Percentiles rank a stretch among this genome's conserved stretches.
These are phyloP conservation scores for Hydroisotoma schaefferi DNA, from an alignment of 2,888 invertebrate genomes.

Conservation along the genomic window DNA sequence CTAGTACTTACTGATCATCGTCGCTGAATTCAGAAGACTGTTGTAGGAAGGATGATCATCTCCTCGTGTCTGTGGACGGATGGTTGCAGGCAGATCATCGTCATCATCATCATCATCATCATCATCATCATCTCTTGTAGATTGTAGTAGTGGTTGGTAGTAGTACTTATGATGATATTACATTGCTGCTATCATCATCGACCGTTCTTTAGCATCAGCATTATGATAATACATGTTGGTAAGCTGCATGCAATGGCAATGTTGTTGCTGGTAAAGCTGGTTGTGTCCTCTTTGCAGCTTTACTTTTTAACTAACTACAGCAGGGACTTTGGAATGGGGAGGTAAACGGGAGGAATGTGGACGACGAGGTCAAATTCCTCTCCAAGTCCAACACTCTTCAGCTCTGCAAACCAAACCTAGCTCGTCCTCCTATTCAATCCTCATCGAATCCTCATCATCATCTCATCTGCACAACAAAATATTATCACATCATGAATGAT, in stretches of 20 bases:
- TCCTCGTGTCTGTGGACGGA: slow-evolving; percentile 9
- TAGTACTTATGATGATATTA: slow-evolving; percentile 3
- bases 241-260: no score
- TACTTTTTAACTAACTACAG: background rate
- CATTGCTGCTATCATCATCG: slow-evolving; percentile 1
- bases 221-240: background rate
- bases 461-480: slow-evolving; percentile 3
- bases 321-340: slow-evolving; percentile 42
- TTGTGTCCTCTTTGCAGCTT: background rate
- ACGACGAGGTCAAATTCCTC: slow-evolving; percentile 44
- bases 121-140: no score
- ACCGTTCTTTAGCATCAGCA: no score
- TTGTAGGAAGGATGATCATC: slow-evolving; percentile 17
- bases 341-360: slow-evolving; percentile 41
- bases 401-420: background rate
- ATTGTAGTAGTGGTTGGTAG: no score
- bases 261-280: slow-evolving; percentile 5
- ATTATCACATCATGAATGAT: slow-evolving; percentile 13
- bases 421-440: slow-evolving; percentile 6
- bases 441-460: slow-evolving; percentile 9
- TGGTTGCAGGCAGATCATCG: slow-evolving; percentile 9
- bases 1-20: no score
- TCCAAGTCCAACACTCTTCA: slow-evolving; percentile 9
- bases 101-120: slow-evolving; percentile 7
- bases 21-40: no score